Conservation (phyloP, 2,797 vertebrate species). For the Esox masquinongy region DNA sequence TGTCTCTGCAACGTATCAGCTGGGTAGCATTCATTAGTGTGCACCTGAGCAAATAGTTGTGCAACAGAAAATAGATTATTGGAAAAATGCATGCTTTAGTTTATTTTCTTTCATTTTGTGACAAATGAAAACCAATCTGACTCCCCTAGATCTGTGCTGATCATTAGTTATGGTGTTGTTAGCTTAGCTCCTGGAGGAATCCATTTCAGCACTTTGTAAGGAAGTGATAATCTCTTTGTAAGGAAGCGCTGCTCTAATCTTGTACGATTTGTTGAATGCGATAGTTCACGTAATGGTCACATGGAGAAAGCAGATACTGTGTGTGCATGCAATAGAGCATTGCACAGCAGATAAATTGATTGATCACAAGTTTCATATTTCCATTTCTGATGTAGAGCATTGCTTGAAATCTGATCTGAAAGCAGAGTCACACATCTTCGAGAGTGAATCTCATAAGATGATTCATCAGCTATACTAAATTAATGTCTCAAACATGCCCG, state of each 20-base stretch:
- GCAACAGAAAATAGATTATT: background rate
- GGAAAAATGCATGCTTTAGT: background rate
- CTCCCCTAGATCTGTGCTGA: background rate
- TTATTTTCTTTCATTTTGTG: no score
- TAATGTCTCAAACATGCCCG: background rate
- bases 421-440: slow-evolving; percentile 1
- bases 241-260: background rate
- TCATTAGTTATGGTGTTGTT: background rate
- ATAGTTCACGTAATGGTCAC: background rate
- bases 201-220: background rate
- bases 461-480: background rate
- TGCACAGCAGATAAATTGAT: background rate
- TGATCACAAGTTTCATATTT: slow-evolving; percentile 9
- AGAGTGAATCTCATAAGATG: background rate
- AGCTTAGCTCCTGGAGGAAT: background rate
- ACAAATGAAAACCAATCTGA: no score
- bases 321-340: background rate
- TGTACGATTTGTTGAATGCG: background rate
- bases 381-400: background rate
- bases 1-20: background rate
- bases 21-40: background rate
- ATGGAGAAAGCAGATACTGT: background rate
- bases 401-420: slow-evolving; percentile 19
- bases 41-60: background rate
- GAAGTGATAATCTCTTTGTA: background rate